These are phyloP conservation scores for Cephus rjabovi DNA, from an alignment of 2,888 invertebrate species.

Conservation along the genomic window DNA sequence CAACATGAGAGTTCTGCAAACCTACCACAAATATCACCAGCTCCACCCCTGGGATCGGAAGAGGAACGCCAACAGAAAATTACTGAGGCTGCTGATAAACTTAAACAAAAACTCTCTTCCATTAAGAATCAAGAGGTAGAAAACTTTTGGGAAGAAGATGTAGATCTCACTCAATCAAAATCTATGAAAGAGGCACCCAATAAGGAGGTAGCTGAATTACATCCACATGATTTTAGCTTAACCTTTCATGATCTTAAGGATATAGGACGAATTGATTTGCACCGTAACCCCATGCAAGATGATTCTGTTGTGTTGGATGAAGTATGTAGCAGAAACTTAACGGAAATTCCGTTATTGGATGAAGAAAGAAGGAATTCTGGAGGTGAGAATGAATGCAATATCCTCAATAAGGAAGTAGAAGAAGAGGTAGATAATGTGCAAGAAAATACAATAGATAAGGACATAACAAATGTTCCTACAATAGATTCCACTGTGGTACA, in stretches of 20 bases:
- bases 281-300: conserved; percentile 12
- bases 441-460: not conserved
- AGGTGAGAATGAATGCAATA: not conserved
- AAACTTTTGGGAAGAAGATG: conserved; percentile 51
- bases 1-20: not conserved
- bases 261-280: conserved; percentile 54
- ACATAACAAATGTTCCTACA: not conserved
- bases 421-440: not conserved
- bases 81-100: conserved; percentile 54
- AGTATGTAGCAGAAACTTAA: not conserved
- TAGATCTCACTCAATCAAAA: conserved; percentile 16
- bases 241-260: conserved; percentile 54
- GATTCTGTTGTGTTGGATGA: not conserved
- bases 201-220: conserved; percentile 36
- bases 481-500: not conserved
- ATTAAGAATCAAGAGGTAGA: conserved; percentile 47
- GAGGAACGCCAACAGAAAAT: conserved; percentile 60
- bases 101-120: conserved; percentile 53
- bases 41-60: conserved; percentile 52
- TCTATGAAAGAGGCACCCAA: conserved; percentile 26
- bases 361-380: not conserved
- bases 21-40: conserved; percentile 31
- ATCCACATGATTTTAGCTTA: conserved; percentile 51
- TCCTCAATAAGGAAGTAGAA: not conserved
- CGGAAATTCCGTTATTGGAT: not conserved